Conservation (phyloP, 2,797 vertebrate species). For the Amblyopsis hoosieri region DNA sequence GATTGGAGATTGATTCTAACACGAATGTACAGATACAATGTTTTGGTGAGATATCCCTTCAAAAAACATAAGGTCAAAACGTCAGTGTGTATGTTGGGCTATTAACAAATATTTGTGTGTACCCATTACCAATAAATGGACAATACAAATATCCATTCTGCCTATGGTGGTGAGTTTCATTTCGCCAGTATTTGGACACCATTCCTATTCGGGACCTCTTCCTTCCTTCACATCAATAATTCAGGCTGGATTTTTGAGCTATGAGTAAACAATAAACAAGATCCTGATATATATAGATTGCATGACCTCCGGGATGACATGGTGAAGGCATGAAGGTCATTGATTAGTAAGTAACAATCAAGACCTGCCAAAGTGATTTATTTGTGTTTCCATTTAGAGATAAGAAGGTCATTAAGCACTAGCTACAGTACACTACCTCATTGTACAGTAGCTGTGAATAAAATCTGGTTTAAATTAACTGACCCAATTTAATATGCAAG, state of each 20-base stretch:
- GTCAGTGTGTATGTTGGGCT: background rate
- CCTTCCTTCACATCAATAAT: conserved; percentile 55
- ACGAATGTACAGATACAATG: background rate
- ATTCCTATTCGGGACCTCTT: conserved; percentile 40
- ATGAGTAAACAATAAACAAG: conserved; percentile 60
- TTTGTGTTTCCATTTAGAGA: conserved; percentile 33
- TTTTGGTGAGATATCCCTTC: too few species aligned
- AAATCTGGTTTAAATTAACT: too few species aligned
- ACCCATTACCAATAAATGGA: background rate
- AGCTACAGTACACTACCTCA: too few species aligned
- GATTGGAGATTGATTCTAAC: too few species aligned
- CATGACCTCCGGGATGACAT: conserved; percentile 63
- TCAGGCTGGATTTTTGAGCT: conserved; percentile 57
- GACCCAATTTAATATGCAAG: too few species aligned
- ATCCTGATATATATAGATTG: conserved; percentile 53
- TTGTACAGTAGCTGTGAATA: too few species aligned
- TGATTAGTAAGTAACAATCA: conserved; percentile 57
- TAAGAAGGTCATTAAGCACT: conserved; percentile 5
- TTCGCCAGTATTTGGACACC: conserved; percentile 26
- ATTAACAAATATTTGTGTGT: background rate
- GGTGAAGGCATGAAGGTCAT: conserved; percentile 55
- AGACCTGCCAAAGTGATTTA: conserved; percentile 38
- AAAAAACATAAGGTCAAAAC: background rate
- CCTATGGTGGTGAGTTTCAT: background rate
- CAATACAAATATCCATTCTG: background rate